Conservation (phyloP, 2,888 invertebrate species). For the Harmothoe impar region DNA sequence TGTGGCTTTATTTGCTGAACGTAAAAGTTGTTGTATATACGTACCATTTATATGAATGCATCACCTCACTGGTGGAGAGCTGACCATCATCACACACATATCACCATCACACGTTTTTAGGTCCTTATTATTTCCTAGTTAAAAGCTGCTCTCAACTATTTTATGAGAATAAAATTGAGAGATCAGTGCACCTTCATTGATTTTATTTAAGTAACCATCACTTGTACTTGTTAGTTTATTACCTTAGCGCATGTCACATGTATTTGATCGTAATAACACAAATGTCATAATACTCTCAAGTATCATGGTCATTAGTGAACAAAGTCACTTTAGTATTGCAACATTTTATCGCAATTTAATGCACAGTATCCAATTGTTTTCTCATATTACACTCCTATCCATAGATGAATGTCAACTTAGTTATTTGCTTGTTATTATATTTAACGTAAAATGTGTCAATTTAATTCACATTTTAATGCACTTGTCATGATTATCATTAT, state of each 20-base stretch:
- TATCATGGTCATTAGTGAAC: background rate
- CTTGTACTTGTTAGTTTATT: background rate
- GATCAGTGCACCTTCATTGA: background rate
- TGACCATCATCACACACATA: too few relatives aligned
- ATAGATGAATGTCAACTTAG: background rate
- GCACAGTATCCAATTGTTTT: conserved; percentile 18
- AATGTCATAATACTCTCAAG: conserved; percentile 24
- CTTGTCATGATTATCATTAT: background rate
- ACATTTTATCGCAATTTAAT: background rate
- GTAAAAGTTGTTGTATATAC: too few relatives aligned
- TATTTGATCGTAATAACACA: background rate
- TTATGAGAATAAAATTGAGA: background rate
- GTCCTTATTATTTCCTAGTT: background rate
- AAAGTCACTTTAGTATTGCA: background rate
- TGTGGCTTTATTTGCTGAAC: too few relatives aligned
- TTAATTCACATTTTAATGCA: conserved; percentile 45
- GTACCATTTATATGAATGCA: too few relatives aligned
- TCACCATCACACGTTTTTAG: too few relatives aligned
- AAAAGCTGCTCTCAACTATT: background rate
- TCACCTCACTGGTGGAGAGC: too few relatives aligned
- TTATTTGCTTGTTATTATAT: conserved; percentile 32
- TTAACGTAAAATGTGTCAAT: background rate
- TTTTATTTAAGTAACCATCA: background rate
- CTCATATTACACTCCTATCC: conserved; percentile 3
- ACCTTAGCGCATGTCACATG: background rate